A percentile compares a stretch with the other conserved stretches of the same genome.
Evolutionary conservation across 2,888 invertebrate genomes (phyloP).

Genomic region (Napeogenes inachia): DNA sequence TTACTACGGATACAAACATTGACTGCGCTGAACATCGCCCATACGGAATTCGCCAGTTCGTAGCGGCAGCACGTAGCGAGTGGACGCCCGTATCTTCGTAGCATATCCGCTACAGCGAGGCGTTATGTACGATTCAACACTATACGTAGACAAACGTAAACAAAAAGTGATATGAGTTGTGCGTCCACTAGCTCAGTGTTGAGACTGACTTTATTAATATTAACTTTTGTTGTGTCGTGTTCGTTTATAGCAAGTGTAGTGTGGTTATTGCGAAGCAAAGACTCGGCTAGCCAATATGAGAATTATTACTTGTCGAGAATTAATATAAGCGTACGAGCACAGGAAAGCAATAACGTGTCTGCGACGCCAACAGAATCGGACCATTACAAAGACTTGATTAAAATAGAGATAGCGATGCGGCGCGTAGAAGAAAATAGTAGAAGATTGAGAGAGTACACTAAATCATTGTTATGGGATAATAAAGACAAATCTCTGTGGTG

Average conservation of each 20-base stretch:
- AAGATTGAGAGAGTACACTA: slow-evolving; percentile 71
- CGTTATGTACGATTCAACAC: slow-evolving; percentile 64
- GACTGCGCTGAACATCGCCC: slow-evolving; percentile 46
- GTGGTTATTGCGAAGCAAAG: slow-evolving; percentile 66
- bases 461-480: slow-evolving; percentile 72
- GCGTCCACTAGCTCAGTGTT: slow-evolving; percentile 64
- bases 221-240: slow-evolving; percentile 68
- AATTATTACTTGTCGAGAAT: slow-evolving; percentile 77
- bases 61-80: slow-evolving; percentile 59
- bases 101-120: slow-evolving; percentile 52
- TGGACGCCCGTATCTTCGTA: slow-evolving; percentile 62
- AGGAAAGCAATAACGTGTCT: slow-evolving; percentile 54
- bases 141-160: slow-evolving; percentile 63
- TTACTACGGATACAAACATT: slow-evolving; percentile 67
- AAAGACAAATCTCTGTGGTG: slow-evolving; percentile 74
- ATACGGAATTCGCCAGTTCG: slow-evolving; percentile 59
- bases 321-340: slow-evolving; percentile 67
- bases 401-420: slow-evolving; percentile 74
- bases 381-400: slow-evolving; percentile 74
- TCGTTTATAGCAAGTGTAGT: slow-evolving; percentile 70
- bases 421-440: slow-evolving; percentile 74
- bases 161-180: slow-evolving; percentile 77
- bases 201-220: slow-evolving; percentile 67
- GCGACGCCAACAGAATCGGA: slow-evolving; percentile 55
- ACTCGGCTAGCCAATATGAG: slow-evolving; percentile 66